Percentiles rank a stretch among this genome's conserved stretches.
phyloP scores from a whole-genome alignment of 2,113 vertebrate species.

The Chionomys nivalis region DNA sequence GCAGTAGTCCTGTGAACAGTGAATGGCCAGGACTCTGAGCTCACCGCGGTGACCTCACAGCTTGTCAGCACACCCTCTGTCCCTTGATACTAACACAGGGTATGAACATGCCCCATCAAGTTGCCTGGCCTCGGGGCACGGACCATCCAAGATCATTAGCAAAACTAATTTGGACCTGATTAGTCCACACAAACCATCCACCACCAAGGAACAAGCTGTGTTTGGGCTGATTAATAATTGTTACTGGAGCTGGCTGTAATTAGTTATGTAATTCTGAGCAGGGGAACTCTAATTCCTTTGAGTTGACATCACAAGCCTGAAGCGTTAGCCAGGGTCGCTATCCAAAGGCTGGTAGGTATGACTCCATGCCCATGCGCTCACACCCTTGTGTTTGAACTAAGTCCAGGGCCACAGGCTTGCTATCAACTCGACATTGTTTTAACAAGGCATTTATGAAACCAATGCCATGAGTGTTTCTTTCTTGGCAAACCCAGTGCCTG shows the following conservation, averaged over 20 bases:
- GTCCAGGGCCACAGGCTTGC: not conserved
- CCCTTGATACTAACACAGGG: not conserved
- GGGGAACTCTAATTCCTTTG: not conserved
- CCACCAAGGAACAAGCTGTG: not conserved
- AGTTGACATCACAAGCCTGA: not conserved
- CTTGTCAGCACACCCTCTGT: accelerated
- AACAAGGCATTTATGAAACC: not conserved
- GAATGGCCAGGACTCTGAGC: not conserved
- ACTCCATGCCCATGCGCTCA: accelerated
- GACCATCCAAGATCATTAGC: not conserved
- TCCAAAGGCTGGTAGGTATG: not conserved
- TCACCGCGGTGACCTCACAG: not conserved
- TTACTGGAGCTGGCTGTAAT: not conserved
- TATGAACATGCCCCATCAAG: not conserved
- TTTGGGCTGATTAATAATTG: not conserved
- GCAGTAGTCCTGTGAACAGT: not conserved
- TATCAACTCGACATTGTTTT: not conserved
- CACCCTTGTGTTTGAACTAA: not conserved
- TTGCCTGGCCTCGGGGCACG: not conserved
- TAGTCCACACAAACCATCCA: not conserved
- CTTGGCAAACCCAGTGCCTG: accelerated
- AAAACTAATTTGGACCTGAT: slow-evolving; percentile 3
- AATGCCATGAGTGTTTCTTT: not conserved
- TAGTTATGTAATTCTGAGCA: not conserved
- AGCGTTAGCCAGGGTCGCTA: not conserved